Evolutionary conservation across 2,797 vertebrate genomes (phyloP), one percentile per base, ranked within the genome.

Genomic region (Phaenicophaeus curvirostris): DNA sequence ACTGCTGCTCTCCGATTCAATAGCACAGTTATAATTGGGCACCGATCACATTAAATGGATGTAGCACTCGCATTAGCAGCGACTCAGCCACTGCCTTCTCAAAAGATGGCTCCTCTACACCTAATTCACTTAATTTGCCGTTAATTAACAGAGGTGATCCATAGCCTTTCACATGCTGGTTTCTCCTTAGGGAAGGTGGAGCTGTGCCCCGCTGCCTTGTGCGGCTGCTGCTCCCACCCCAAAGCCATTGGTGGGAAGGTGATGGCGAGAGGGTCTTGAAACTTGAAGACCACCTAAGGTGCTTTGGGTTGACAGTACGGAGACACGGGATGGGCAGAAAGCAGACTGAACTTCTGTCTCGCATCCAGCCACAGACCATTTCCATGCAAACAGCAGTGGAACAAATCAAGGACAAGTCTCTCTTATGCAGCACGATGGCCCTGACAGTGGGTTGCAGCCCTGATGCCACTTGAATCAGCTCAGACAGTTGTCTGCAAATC

Each of bases 181-280:
- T 50, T 33, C 53, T 74, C 27, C 72, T n/a, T 9, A 7, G 54
- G 72, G 37, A 50, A 35, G 44, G 35, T 19, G 44, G 44, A 18
- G 81, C 33, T 25, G 39, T n/a, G 54, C 24, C 24, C 18, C 5
- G 1, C 51, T 48, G 20, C 21, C 50, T 87, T 39, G 31, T 4
- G 3, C 16, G 13, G 27, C 51, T 3, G 2, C 41, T 27, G 39
- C 35, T 74, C 67, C 62, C 13, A 8, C 15, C 25, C 18, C 1
- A 0, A 33, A 42, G 63, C 35, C 2, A 1, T 13, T 0, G 0
- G 28, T 30, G 31, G 41, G 87, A 51, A 5, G 11, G 30, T 1
- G 1, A 27, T 8, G 39, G 39, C 3, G 1, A 57, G 78, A 10
- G 37, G 30, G 66, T 61, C 5, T 3, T 0, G 0, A 30, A 54